A percentile compares a stretch with the other conserved stretches of the same genome.
These are phyloP conservation scores for Onychomys arenicola DNA, from an alignment of 2,797 vertebrate genomes.

Conservation along the genomic window DNA sequence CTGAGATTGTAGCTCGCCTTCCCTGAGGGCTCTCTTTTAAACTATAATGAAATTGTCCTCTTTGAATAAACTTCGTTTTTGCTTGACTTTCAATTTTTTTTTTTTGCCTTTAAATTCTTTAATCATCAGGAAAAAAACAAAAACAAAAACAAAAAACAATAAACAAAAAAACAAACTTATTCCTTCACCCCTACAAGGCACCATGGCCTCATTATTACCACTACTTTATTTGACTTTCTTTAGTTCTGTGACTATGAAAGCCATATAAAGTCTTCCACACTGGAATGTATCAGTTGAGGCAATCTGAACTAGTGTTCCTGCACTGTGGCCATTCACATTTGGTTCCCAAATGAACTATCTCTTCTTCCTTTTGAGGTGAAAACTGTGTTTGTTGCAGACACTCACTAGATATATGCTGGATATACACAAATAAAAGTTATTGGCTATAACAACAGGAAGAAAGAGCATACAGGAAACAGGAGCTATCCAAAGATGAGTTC, in stretches of 20 bases:
- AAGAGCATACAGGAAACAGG: neutral
- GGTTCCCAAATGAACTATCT: neutral
- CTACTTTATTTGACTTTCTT: neutral
- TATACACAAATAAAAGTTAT: conserved; percentile 20
- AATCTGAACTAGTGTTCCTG: neutral
- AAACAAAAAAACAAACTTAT: too few relatives aligned
- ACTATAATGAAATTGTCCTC: neutral
- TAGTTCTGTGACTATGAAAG: neutral
- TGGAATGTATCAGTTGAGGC: neutral
- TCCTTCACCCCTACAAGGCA: neutral
- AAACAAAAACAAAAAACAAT: too few relatives aligned
- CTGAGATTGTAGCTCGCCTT: neutral
- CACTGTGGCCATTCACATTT: neutral
- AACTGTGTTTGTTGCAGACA: neutral
- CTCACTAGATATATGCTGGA: neutral
- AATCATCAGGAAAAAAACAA: neutral
- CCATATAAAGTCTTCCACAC: neutral
- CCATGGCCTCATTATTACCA: neutral
- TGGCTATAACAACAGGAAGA: neutral
- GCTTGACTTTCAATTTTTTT: neutral
- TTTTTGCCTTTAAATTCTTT: neutral
- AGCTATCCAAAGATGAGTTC: conserved; percentile 31
- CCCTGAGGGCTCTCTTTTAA: neutral
- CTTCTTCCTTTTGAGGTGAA: neutral
- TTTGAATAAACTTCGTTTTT: neutral